Evolutionary conservation across 2,113 vertebrate species (phyloP).

Genomic region (Xyrauchen texanus): DNA sequence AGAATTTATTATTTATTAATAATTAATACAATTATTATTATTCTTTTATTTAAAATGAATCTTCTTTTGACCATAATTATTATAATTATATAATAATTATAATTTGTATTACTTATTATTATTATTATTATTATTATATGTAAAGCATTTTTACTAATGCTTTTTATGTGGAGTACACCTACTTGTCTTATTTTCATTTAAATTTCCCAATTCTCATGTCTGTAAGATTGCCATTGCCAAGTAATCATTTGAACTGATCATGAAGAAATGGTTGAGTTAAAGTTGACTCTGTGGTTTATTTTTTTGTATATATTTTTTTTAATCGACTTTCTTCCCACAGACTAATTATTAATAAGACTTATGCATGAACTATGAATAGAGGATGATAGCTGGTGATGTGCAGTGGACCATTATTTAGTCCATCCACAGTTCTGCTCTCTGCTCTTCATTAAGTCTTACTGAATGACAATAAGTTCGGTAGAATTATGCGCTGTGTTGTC

Average conservation of each 20-base stretch:
- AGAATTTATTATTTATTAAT: no score
- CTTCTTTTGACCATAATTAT: no score
- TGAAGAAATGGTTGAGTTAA: no score
- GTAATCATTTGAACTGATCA: no score
- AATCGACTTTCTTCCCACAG: constrained; percentile 40
- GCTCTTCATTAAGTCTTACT: not conserved
- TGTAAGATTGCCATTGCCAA: no score
- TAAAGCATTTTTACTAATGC: no score
- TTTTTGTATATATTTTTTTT: constrained; percentile 34
- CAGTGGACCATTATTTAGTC: constrained; percentile 32
- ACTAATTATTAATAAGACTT: constrained; percentile 51
- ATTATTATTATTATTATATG: no score
- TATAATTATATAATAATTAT: no score
- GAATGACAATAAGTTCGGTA: not conserved
- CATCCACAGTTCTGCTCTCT: constrained; percentile 7
- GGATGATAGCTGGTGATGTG: not conserved
- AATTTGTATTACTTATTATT: no score
- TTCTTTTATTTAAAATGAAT: no score
- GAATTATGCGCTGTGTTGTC: not conserved
- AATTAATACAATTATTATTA: no score
- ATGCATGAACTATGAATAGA: constrained; percentile 11
- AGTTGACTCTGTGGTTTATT: not conserved
- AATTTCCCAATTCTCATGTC: not conserved
- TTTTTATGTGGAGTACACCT: no score
- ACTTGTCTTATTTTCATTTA: not conserved